A percentile compares a stretch with the other conserved stretches of the same genome.
phyloP scores from a whole-genome alignment of 2,888 invertebrate genomes.

The Anthrax anthrax region DNA sequence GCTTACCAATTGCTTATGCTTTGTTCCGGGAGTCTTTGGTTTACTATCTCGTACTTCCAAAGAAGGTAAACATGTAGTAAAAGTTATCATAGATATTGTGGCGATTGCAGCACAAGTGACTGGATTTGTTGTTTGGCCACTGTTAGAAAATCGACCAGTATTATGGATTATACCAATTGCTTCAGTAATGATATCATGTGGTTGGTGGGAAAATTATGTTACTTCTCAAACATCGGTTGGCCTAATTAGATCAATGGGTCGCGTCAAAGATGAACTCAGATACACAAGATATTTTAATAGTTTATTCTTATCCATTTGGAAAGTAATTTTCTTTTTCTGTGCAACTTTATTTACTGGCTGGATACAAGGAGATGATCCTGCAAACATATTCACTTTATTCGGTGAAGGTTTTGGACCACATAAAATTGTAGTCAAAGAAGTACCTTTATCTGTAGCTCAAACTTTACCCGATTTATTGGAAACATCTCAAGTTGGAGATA shows the following conservation, averaged over 20 bases:
- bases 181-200: constrained; percentile 72
- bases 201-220: constrained; percentile 98
- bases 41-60: constrained; percentile 68
- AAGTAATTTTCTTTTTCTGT: constrained; percentile 65
- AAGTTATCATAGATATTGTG: constrained; percentile 67
- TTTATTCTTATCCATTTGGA: constrained; percentile 84
- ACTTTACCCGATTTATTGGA: constrained; percentile 58
- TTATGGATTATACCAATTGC: constrained; percentile 79
- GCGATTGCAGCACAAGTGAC: constrained; percentile 82
- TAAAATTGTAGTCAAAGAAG: constrained; percentile 61
- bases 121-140: constrained; percentile 85
- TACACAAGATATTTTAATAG: constrained; percentile 78
- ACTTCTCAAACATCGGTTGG: constrained; percentile 69
- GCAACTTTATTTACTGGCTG: constrained; percentile 58
- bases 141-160: constrained; percentile 57
- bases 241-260: constrained; percentile 52
- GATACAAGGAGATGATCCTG: constrained; percentile 60
- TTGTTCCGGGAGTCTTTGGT: constrained; percentile 61
- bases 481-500: constrained; percentile 58
- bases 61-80: constrained; percentile 61
- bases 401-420: constrained; percentile 62
- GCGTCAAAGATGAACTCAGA: constrained; percentile 64
- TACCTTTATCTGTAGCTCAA: constrained; percentile 26
- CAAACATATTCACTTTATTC: constrained; percentile 62
- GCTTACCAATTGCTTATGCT: constrained; percentile 89